These are phyloP conservation scores for Drosophila neutralis DNA, from an alignment of 2,888 invertebrate species.

Conservation along the genomic window DNA sequence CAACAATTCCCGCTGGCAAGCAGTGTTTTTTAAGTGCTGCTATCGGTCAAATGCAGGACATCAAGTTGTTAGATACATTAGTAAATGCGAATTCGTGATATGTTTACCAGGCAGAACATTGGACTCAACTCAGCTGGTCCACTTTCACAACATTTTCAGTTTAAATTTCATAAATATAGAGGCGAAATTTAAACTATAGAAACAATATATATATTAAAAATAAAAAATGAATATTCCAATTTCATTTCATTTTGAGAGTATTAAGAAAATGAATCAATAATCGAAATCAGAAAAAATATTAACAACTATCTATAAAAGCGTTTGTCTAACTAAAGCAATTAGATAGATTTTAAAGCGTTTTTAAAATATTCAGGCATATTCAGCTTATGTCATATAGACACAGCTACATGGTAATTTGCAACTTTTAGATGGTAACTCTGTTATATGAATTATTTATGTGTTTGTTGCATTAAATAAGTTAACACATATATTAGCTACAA, in stretches of 20 bases:
- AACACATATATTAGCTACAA: no score
- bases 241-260: not conserved
- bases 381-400: no score
- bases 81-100: conserved; percentile 11
- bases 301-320: not conserved
- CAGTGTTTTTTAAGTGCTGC: conserved; percentile 61
- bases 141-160: conserved; percentile 61
- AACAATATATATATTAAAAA: not conserved
- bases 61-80: conserved; percentile 3
- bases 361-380: not conserved
- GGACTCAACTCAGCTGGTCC: conserved; percentile 14
- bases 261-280: not conserved
- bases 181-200: not conserved
- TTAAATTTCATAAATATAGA: not conserved
- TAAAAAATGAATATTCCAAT: not conserved
- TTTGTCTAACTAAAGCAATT: not conserved
- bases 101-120: not conserved
- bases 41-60: conserved; percentile 30
- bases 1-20: conserved; percentile 49
- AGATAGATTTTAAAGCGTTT: not conserved
- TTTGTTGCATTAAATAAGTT: not conserved
- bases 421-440: not conserved
- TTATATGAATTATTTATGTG: not conserved
- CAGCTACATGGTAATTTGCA: not conserved
- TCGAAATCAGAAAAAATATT: not conserved